These are phyloP conservation scores for Gymnocypris eckloni DNA, from an alignment of 2,797 vertebrate species.

Conservation along the genomic window DNA sequence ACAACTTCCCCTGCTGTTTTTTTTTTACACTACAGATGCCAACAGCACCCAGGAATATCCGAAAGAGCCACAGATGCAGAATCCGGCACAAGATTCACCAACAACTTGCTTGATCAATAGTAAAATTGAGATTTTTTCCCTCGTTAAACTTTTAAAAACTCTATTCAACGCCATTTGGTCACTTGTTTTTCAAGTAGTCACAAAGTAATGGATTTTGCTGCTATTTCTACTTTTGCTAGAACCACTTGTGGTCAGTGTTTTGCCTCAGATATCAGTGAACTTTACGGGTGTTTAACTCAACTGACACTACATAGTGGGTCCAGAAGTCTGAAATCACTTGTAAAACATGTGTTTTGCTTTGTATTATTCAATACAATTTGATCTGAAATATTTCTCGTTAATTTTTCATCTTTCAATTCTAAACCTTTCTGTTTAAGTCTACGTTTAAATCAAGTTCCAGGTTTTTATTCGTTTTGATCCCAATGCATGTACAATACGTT, in stretches of 20 bases:
- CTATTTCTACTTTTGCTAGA: not conserved
- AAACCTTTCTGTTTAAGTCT: not conserved
- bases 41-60: not conserved
- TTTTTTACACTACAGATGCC: not conserved
- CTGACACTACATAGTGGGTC: not conserved
- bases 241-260: not conserved
- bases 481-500: not conserved
- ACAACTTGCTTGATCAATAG: not conserved
- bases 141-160: not conserved
- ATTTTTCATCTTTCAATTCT: not conserved
- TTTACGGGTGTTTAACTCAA: not conserved
- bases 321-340: not conserved
- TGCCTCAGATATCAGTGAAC: not conserved
- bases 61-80: no score
- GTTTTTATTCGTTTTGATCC: not conserved
- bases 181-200: not conserved
- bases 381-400: not conserved
- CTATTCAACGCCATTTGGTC: not conserved
- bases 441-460: not conserved
- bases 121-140: not conserved
- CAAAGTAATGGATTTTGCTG: not conserved
- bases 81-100: not conserved
- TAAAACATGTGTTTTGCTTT: not conserved
- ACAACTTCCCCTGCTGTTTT: not conserved
- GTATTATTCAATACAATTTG: not conserved